Conservation (phyloP, 2,888 invertebrate species). For the Eupithecia exiguata region DNA sequence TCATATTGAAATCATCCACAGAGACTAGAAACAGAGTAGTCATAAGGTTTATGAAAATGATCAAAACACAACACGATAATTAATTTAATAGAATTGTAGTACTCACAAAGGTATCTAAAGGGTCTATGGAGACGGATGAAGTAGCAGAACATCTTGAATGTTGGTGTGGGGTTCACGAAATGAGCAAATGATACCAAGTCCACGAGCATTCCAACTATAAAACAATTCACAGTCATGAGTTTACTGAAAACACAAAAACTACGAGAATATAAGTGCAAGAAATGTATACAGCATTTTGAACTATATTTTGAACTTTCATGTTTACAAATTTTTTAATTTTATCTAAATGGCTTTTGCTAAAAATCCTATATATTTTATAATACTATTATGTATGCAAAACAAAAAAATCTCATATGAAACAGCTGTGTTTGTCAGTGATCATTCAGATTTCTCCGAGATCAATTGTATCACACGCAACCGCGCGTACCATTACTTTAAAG, state of each 20-base stretch:
- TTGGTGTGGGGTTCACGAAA: slow-evolving; percentile 41
- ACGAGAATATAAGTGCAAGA: no score
- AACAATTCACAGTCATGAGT: not conserved
- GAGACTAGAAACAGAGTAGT: slow-evolving; percentile 51
- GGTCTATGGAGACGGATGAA: slow-evolving; percentile 67
- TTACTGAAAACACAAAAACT: not conserved
- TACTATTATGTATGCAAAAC: no score
- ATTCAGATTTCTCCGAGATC: no score
- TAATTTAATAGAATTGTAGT: not conserved
- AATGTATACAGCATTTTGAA: no score
- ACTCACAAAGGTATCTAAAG: slow-evolving; percentile 62
- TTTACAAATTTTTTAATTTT: no score
- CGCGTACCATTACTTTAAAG: no score
- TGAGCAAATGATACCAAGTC: slow-evolving; percentile 61
- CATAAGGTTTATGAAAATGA: not conserved
- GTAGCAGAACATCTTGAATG: slow-evolving; percentile 56
- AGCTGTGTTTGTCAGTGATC: no score
- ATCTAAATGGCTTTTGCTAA: no score
- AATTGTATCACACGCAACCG: no score
- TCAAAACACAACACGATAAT: not conserved
- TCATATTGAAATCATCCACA: slow-evolving; percentile 60
- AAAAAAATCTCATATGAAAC: no score
- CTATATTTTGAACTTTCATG: no score
- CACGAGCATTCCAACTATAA: slow-evolving; percentile 59
- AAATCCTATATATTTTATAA: no score